Conservation (phyloP, 2,113 vertebrate species). For the Aspiorhynchus laticeps region DNA sequence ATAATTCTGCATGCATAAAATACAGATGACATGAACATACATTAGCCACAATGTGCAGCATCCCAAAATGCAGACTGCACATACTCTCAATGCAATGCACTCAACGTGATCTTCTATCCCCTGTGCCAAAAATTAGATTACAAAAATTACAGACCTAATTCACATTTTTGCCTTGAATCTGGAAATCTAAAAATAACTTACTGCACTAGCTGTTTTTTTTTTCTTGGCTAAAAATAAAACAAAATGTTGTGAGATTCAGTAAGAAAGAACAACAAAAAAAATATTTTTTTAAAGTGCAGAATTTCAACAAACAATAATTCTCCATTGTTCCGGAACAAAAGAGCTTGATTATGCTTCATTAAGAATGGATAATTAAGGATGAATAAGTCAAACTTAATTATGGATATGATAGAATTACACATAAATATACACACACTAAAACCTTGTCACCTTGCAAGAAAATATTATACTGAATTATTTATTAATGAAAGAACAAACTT, state of each 20-base stretch:
- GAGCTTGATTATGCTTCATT: not conserved
- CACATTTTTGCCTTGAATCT: not conserved
- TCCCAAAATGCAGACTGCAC: not conserved
- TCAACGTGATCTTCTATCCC: not conserved
- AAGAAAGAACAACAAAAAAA: not conserved
- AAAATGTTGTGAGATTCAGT: not conserved
- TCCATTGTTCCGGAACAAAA: not conserved
- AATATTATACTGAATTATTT: not conserved
- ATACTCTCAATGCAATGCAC: not conserved
- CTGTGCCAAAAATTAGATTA: not conserved
- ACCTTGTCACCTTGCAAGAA: not conserved
- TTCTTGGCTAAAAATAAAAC: not conserved
- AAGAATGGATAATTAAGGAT: not conserved
- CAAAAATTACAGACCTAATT: too few relatives aligned
- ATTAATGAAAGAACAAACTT: not conserved
- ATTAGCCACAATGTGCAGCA: not conserved
- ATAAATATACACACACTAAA: not conserved
- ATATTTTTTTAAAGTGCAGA: not conserved
- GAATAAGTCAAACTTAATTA: slow-evolving; percentile 1
- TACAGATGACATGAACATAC: not conserved
- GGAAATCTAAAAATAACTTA: not conserved
- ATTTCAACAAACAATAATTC: not conserved
- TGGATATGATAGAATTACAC: not conserved
- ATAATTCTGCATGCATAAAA: not conserved
- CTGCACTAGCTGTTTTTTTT: not conserved